Evolutionary conservation across 2,113 vertebrate genomes (phyloP).

Genomic region (cat (Felis catus)): DNA sequence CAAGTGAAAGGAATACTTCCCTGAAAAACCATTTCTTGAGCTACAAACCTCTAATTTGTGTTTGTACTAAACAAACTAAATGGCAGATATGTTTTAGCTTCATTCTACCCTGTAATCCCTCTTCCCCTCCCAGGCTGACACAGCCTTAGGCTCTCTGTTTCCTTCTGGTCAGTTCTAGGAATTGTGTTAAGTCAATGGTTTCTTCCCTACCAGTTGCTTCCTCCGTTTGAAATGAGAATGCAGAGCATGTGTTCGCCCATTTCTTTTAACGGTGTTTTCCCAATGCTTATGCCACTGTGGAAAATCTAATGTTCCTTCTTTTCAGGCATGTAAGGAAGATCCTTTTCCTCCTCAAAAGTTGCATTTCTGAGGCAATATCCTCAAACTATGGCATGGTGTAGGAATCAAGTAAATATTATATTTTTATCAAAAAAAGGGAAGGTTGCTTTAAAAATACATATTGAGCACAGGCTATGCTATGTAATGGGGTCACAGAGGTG

Average conservation of each 20-base stretch:
- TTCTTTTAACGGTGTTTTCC: neutral
- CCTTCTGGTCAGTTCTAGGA: neutral
- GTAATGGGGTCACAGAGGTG: neutral
- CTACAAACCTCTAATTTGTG: neutral
- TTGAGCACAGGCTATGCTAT: neutral
- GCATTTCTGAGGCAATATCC: neutral
- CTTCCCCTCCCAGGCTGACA: neutral
- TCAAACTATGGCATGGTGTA: neutral
- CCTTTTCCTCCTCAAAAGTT: neutral
- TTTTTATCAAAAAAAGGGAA: neutral
- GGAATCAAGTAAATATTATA: neutral
- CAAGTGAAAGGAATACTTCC: neutral
- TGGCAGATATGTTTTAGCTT: neutral
- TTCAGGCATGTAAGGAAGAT: neutral
- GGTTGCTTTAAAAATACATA: neutral
- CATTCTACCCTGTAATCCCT: neutral
- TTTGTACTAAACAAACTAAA: neutral
- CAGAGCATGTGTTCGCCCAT: neutral
- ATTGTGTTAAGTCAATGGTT: neutral
- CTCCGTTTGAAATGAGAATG: neutral
- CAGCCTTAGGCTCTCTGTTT: neutral
- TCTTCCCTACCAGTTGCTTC: neutral
- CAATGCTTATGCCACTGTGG: neutral
- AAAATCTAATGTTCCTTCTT: neutral
- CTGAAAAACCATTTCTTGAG: neutral